Evolutionary conservation across 2,113 vertebrate species (phyloP), one percentile per base, ranked within the genome.

Genomic region (Hoplias malabaricus): DNA sequence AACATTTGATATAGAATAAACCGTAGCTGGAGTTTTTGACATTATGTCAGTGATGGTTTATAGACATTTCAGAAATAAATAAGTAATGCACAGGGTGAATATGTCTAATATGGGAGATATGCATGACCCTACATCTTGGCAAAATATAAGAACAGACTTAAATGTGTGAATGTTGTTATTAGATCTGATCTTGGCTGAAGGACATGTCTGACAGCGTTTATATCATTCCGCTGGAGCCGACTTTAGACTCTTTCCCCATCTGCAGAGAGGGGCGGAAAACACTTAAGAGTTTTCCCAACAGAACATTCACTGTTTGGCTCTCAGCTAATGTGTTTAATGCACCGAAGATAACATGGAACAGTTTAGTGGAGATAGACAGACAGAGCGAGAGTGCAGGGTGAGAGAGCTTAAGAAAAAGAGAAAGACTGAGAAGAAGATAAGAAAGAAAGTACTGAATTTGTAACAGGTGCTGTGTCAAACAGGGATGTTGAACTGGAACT

Each of bases 231-330:
- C 4, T 75, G 14, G 29, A 77, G 43, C 31, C 2, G 1, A 10
- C n/a, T 72, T 38, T 23, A 50, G 57, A 68, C 40, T 6, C 9
- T 50, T 34, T 62, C 63, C 13, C 57, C 42, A 63, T 42, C 23
- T 10, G 36, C 57, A 65, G 6, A 27, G 19, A n/a, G 50, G 5
- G 21, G 21, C 42, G 70, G 16, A 43, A 73, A 73, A 59, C 54
- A 73, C 62, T 65, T 53, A 53, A n/a, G 27, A 2, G 19, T 53
- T 36, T 75, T 75, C 61, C 48, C 61, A 63, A 54, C 31, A 66
- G 54, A 59, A 43, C 9, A 8, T n/a, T 27, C 46, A 42, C 23
- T 54, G 46, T 67, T 75, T 54, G 19, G 14, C 73, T 75, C 19
- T 25, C 19, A 27, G 36, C 53, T 59, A 48, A 34, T 69, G 53